A percentile compares a stretch with the other conserved stretches of the same genome.
Conservation (phyloP, 2,888 invertebrate species). For the Schrankia costaestrigalis region DNA sequence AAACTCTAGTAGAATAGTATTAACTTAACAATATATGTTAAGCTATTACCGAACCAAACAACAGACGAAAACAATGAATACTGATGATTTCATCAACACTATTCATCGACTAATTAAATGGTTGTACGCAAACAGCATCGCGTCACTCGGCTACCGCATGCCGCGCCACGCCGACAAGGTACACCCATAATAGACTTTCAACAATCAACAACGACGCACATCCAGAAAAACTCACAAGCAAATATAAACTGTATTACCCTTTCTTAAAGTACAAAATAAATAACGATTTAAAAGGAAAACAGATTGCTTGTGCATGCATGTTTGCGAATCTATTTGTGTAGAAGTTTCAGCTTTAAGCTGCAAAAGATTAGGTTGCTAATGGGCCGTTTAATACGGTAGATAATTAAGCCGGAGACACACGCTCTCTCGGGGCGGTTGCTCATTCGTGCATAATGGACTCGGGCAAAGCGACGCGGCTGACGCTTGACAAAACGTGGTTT, state of each 20-base stretch:
- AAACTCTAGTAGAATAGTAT: too few species aligned
- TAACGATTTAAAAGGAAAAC: conserved; percentile 23
- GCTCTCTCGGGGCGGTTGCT: conserved; percentile 78
- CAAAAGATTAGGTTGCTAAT: conserved; percentile 31
- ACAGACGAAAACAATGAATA: conserved; percentile 34
- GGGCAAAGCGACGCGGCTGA: conserved; percentile 63
- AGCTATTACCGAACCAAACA: conserved; percentile 16
- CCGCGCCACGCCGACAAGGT: conserved; percentile 55
- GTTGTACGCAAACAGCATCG: conserved; percentile 57
- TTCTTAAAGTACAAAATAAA: conserved; percentile 23
- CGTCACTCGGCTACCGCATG: conserved; percentile 64
- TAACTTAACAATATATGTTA: conserved; percentile 11
- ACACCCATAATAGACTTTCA: conserved; percentile 74
- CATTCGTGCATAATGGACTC: conserved; percentile 79
- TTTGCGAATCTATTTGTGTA: conserved; percentile 25
- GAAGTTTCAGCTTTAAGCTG: conserved; percentile 43
- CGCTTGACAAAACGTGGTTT: conserved; percentile 74
- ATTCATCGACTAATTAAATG: conserved; percentile 55
- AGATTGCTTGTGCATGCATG: conserved; percentile 46
- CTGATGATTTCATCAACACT: conserved; percentile 53
- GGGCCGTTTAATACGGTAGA: conserved; percentile 29
- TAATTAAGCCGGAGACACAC: conserved; percentile 71
- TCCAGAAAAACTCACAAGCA: conserved; percentile 11
- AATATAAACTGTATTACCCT: conserved; percentile 25
- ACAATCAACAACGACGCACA: conserved; percentile 37